Conservation (phyloP, 2,888 invertebrate genomes). For the Germaria angustata region DNA sequence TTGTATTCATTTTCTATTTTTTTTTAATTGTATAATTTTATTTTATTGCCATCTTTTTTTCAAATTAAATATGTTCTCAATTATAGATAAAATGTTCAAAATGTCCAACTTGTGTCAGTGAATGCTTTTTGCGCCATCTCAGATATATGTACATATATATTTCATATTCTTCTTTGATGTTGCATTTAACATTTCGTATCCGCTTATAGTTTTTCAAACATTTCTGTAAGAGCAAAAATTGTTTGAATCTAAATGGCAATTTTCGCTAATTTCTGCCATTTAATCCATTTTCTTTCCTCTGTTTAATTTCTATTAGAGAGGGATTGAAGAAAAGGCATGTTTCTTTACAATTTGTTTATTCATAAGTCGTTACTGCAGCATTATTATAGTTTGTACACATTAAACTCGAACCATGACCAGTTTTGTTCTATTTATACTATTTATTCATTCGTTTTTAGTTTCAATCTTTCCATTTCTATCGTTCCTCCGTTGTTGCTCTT, state of each 20-base stretch:
- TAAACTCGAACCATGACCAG: constrained; percentile 48
- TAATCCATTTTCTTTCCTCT: neutral
- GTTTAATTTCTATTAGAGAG: neutral
- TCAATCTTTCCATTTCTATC: constrained; percentile 55
- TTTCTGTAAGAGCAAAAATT: neutral
- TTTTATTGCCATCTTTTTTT: neutral
- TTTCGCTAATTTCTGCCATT: constrained; percentile 1
- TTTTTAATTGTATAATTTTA: constrained; percentile 41
- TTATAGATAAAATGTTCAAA: constrained; percentile 53
- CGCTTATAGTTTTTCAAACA: neutral
- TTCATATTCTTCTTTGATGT: constrained; percentile 21
- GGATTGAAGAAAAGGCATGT: constrained; percentile 17
- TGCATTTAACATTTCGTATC: constrained; percentile 22
- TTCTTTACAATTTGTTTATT: constrained; percentile 37
- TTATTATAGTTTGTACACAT: constrained; percentile 28
- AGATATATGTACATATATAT: constrained; percentile 11
- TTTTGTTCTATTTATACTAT: constrained; percentile 29
- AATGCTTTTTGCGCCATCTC: neutral
- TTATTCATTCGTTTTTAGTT: constrained; percentile 64
- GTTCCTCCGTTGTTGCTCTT: constrained; percentile 32
- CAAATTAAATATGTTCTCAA: constrained; percentile 59
- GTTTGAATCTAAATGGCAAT: constrained; percentile 7
- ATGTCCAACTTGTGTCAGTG: constrained; percentile 1
- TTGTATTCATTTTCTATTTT: constrained; percentile 14
- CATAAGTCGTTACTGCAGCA: constrained; percentile 24